Evolutionary conservation across 2,113 vertebrate genomes (phyloP).

Genomic region (Diphyllodes magnificus): DNA sequence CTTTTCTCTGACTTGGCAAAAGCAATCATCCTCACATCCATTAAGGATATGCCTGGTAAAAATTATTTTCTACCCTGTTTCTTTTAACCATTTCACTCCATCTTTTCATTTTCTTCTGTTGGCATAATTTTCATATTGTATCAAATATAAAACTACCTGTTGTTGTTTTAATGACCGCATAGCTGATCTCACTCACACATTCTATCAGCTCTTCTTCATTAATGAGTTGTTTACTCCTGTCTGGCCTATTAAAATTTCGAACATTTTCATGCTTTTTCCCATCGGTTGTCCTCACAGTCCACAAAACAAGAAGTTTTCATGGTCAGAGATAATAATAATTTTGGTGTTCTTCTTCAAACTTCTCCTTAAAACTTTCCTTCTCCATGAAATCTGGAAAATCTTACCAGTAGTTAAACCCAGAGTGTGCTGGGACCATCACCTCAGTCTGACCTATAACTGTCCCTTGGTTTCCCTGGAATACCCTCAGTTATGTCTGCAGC

Average conservation of each 20-base stretch:
- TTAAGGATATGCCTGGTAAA: slow-evolving; percentile 12
- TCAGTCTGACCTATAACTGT: background rate
- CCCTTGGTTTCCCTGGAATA: background rate
- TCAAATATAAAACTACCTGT: background rate
- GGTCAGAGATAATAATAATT: background rate
- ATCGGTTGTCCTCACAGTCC: background rate
- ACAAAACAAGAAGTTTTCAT: background rate
- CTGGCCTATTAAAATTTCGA: background rate
- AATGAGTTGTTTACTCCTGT: background rate
- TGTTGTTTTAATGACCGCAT: background rate
- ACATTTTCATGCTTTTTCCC: background rate
- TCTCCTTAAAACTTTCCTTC: background rate
- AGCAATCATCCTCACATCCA: background rate
- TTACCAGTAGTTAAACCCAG: background rate
- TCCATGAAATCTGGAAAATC: background rate
- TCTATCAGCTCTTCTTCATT: background rate
- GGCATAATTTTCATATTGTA: background rate
- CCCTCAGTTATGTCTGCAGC: background rate
- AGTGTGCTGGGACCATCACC: background rate
- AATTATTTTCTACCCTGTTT: slow-evolving; percentile 2
- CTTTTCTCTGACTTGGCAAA: slow-evolving; percentile 30
- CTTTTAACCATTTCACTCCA: background rate
- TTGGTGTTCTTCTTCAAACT: background rate
- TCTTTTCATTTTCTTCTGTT: background rate
- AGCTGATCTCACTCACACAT: background rate